Base-by-base conservation (phyloP, 2,888 invertebrate genomes). In the Trachelus stipa region DNA sequence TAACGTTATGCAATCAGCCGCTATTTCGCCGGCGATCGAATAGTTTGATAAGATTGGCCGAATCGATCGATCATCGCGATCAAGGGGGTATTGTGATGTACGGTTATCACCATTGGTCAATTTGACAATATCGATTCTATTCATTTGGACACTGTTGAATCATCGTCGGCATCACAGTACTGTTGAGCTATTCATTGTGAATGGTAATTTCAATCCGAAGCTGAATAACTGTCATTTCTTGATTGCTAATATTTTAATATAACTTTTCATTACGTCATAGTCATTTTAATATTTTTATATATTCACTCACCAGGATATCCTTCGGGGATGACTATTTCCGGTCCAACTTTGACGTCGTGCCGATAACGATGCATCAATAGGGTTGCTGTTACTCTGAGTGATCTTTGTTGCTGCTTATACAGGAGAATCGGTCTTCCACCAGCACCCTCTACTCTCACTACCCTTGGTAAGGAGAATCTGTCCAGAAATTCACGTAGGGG, bases 271-370 rank as follows among this genome's bases (percentile, higher is more conserved):
- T 56, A 9, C 15, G 15, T 40, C 40, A 4, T 6, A 56, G 15
- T 9, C 9, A 56, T 56, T 56, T 56, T 23, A 23, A 56, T 23
- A 56, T 23, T 9, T 23, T 71, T 34, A 30, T 71, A 33, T 71
- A 6, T 34, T 34, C 33, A 89, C 91, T 90, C 77, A 92, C 93
- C 93, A 80, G 92, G 91, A 86, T 92, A 93, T 80, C 92, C 92
- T 84, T 92, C 92, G 35, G 93, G 93, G 79, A 93, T 92, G 83
- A 92, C 92, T 79, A 92, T 90, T 83, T 92, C 92, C 77, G 92
- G 92, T 73, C 92, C 92, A 76, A 93, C 92, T 85, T 92, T 92
- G 81, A 92, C 91, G 80, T 92, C 91, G 78, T 91, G 90, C 75
- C 92, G 92, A 82, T 92, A 92, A 79, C 92, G 92, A 88, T 92